Conservation (phyloP, 2,113 vertebrate species). For the Manacus vitellinus region DNA sequence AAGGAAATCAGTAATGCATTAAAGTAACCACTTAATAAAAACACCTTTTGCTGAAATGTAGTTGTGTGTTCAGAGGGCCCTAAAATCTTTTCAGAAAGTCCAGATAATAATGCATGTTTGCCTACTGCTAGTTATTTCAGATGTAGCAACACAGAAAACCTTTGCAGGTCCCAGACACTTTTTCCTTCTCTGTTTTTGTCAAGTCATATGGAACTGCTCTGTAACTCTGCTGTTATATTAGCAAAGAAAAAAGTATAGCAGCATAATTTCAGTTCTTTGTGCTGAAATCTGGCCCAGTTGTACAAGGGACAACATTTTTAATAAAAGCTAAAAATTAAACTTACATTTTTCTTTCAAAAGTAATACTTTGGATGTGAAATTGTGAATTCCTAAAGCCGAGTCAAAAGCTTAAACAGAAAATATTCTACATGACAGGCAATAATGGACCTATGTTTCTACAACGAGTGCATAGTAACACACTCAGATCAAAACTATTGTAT, state of each 20-base stretch:
- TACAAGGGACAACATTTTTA: accelerated
- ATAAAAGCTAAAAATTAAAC: not conserved
- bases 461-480: not conserved
- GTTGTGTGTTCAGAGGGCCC: not conserved
- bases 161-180: not conserved
- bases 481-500: not conserved
- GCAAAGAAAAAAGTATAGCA: not conserved
- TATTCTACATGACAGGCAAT: not conserved
- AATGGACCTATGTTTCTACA: not conserved
- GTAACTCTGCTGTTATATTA: not conserved
- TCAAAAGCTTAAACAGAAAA: not conserved
- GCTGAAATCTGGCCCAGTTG: not conserved
- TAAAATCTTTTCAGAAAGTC: not conserved
- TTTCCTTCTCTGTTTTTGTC: not conserved
- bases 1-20: not conserved
- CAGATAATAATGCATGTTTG: not conserved
- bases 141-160: not conserved
- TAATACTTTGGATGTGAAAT: not conserved
- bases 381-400: not conserved
- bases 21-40: not conserved
- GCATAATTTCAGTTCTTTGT: not conserved
- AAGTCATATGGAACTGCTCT: not conserved
- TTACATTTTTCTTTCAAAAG: not conserved
- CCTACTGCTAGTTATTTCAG: not conserved
- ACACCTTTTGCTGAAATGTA: not conserved